Evolutionary conservation across 2,113 vertebrate species (phyloP).

Genomic region (Mugil cephalus): DNA sequence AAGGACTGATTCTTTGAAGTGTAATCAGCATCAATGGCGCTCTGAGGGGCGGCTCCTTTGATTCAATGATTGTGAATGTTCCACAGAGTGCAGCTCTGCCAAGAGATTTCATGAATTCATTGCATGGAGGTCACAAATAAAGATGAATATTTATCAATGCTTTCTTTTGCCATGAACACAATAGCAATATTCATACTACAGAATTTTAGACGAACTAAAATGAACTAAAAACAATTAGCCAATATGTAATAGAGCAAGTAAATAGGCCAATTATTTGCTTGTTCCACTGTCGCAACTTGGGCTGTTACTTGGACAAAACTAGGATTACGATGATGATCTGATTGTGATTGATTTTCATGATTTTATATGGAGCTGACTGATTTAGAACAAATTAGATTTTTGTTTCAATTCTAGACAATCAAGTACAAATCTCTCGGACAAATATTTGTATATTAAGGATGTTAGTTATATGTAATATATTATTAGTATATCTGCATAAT

Average conservation of each 20-base stretch:
- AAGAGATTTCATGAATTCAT: background rate
- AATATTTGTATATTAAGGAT: no score
- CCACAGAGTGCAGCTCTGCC: background rate
- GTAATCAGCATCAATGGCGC: conserved; percentile 17
- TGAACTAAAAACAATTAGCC: background rate
- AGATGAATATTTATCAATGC: background rate
- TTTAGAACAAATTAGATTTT: no score
- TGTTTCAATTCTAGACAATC: no score
- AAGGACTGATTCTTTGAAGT: conserved; percentile 40
- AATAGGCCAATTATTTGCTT: background rate
- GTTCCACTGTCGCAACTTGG: background rate
- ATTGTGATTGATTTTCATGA: background rate
- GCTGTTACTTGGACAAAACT: background rate
- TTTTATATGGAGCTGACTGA: background rate
- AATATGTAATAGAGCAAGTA: background rate
- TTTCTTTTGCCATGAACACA: background rate
- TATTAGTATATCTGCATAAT: no score
- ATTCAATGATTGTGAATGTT: conserved; percentile 18
- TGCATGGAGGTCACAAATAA: conserved; percentile 7
- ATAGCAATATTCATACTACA: background rate
- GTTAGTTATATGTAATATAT: no score
- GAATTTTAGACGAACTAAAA: background rate
- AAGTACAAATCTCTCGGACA: no score
- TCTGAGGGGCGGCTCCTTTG: conserved; percentile 10
- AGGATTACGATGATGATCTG: background rate